Percentiles rank a stretch among this genome's conserved stretches.
These are phyloP conservation scores for Kuschelorhynchus macadamiae DNA, from an alignment of 2,888 invertebrate genomes.

Conservation along the genomic window DNA sequence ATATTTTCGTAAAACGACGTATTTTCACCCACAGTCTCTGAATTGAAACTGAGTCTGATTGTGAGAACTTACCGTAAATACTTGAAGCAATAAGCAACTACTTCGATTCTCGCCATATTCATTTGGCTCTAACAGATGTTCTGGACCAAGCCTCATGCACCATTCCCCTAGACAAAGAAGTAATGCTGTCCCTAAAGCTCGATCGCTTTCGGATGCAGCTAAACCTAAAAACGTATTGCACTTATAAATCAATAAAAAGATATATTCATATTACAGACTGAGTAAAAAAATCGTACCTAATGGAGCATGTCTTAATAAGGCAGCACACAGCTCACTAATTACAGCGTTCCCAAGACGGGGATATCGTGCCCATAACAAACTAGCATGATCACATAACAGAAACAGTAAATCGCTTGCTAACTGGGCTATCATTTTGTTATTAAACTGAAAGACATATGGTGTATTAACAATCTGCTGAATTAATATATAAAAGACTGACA, in stretches of 20 bases:
- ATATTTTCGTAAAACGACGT: too few relatives aligned
- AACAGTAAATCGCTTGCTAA: conserved; percentile 87
- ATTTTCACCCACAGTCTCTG: too few relatives aligned
- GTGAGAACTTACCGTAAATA: conserved; percentile 80
- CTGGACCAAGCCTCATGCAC: conserved; percentile 87
- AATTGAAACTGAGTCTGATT: too few relatives aligned
- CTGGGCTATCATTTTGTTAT: conserved; percentile 85
- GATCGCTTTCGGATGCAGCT: conserved; percentile 74
- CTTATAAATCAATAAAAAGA: neutral
- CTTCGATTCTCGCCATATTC: conserved; percentile 68
- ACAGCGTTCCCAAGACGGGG: conserved; percentile 76
- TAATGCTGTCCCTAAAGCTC: conserved; percentile 83
- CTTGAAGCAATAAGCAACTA: conserved; percentile 73
- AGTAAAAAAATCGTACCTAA: conserved; percentile 57
- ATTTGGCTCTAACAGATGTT: conserved; percentile 73
- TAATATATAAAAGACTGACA: too few relatives aligned
- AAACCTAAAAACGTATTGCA: conserved; percentile 57
- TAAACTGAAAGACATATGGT: conserved; percentile 75
- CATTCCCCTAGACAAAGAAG: conserved; percentile 94
- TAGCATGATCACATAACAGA: conserved; percentile 84
- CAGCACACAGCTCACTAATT: conserved; percentile 71
- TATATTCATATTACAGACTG: too few relatives aligned
- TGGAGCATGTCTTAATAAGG: conserved; percentile 70
- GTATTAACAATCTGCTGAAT: too few relatives aligned
- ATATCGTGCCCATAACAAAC: conserved; percentile 78